Percentiles rank a stretch among this genome's conserved stretches.
Evolutionary conservation across 2,888 invertebrate species (phyloP).

Genomic region (Drosophila conformis): DNA sequence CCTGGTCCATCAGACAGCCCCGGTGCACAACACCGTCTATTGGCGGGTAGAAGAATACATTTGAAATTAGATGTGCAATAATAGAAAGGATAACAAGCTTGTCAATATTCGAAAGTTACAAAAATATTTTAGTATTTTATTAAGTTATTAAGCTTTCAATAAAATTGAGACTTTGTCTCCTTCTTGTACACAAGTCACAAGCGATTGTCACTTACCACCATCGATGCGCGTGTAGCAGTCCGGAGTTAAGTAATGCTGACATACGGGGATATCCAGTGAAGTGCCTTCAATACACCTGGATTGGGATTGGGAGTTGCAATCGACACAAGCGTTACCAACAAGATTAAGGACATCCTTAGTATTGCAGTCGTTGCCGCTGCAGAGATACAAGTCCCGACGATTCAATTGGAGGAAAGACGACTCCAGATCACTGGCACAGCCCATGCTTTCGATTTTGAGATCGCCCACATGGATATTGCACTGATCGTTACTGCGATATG

Average conservation of each 20-base stretch:
- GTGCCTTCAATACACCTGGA: slow-evolving; percentile 55
- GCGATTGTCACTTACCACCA: slow-evolving; percentile 49
- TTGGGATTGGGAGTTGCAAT: slow-evolving; percentile 65
- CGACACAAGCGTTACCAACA: slow-evolving; percentile 39
- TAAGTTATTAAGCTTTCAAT: background rate
- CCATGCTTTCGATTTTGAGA: slow-evolving; percentile 64
- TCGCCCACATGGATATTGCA: slow-evolving; percentile 77
- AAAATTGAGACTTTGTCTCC: background rate
- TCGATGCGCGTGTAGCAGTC: slow-evolving; percentile 64
- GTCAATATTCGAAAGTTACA: background rate
- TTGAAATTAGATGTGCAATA: background rate
- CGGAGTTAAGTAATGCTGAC: slow-evolving; percentile 62
- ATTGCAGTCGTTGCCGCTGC: slow-evolving; percentile 76
- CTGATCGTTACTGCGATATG: slow-evolving; percentile 71
- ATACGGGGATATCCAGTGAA: background rate
- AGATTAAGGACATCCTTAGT: slow-evolving; percentile 52
- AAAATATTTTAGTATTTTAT: background rate
- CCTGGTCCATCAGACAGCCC: slow-evolving; percentile 70
- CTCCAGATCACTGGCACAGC: slow-evolving; percentile 75
- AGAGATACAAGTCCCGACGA: slow-evolving; percentile 69
- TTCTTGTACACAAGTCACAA: too few species aligned
- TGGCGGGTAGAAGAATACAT: background rate
- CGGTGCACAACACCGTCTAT: slow-evolving; percentile 72
- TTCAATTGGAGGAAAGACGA: slow-evolving; percentile 41
- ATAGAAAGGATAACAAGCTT: background rate